Conservation (phyloP, 2,113 vertebrate genomes). For the Pterocles burchelli region DNA sequence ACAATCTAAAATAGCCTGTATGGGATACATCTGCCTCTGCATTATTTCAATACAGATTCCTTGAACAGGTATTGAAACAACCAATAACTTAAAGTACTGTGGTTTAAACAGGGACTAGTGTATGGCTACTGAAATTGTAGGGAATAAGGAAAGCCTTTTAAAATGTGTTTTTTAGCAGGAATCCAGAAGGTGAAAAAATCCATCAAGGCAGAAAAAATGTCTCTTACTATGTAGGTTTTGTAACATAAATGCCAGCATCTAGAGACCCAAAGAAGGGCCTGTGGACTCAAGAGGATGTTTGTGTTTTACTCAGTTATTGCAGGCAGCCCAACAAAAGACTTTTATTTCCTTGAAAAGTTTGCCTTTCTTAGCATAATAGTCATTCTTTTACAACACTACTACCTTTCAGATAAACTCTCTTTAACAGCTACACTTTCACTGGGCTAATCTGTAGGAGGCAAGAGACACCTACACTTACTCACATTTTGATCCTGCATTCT, state of each 20-base stretch:
- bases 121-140: not conserved
- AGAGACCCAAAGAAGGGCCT: not conserved
- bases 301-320: not conserved
- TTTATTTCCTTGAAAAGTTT: not conserved
- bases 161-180: not conserved
- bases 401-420: not conserved
- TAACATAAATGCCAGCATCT: not conserved
- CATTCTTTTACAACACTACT: not conserved
- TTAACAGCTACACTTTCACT: not conserved
- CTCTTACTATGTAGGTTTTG: not conserved
- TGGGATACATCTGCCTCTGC: not conserved
- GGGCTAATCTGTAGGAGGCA: not conserved
- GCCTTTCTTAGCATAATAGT: not conserved
- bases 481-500: not conserved
- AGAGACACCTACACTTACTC: not conserved
- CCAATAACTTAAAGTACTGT: not conserved
- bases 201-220: not conserved
- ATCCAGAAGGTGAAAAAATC: not conserved
- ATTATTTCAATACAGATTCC: not conserved
- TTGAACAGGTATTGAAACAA: constrained; percentile 4
- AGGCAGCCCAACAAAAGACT: not conserved
- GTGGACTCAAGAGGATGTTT: not conserved
- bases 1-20: not conserved
- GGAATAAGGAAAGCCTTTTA: not conserved
- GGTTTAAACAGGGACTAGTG: not conserved